Base-by-base conservation (phyloP, 1,140 invertebrate genomes). In the Mactra quadrangularis region DNA sequence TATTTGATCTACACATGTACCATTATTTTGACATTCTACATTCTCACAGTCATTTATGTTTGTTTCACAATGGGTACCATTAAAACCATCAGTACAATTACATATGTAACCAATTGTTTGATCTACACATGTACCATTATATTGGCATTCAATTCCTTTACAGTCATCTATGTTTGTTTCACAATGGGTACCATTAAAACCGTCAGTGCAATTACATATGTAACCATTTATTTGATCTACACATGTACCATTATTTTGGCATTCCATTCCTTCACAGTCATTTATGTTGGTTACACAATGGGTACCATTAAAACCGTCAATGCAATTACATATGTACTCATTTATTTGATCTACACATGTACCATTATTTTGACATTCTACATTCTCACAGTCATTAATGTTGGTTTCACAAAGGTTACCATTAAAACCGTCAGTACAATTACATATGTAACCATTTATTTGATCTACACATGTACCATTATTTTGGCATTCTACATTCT, bases 361-460 rank as follows among this genome's bases (percentile, higher is more conserved):
- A 1, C 95, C 95, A 1, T 94, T 95, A 72, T 96, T 95, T 22
- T 94, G 94, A 90, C 97, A 98, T 17, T 96, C 96, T 7, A 93
- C 88, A 92, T 96, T 96, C 53, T 19, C 31, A 64, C 89, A 89
- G 27, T 88, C 85, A 45, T 89, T 70, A 35, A 87, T 84, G 41
- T 88, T 57, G 7, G 29, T 72, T 55, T 70, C 62, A 57, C 84
- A 82, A 22, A 75, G 55, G 22, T 41, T 19, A 50, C 85, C 85
- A 22, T 45, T 45, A 41, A 60, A 85, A n/a, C 84, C 84, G 0
- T 17, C 1, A 9, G 22, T 29, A 45, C 84, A 86, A 25, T 55
- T 47, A 52, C 84, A 86, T n/a, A 31, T 57, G 41, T 55, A 78
- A 13, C 45, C 33, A 2, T 75, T 50, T 25, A 45, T 19, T 7